phyloP scores from a whole-genome alignment of 2,888 invertebrate species.

The Graphium colonna region DNA sequence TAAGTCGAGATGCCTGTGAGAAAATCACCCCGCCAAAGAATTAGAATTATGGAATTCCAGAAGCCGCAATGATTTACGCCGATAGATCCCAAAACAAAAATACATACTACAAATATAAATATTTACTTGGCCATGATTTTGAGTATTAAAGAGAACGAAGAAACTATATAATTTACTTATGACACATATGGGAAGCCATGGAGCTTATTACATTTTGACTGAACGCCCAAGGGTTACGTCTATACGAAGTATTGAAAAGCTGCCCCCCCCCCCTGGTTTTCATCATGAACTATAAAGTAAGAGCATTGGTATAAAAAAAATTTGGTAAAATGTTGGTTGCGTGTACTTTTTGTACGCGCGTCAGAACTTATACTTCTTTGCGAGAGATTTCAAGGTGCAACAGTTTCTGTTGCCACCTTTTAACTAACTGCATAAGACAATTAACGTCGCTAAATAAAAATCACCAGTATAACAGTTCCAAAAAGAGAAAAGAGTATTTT shows the following conservation, averaged over 20 bases:
- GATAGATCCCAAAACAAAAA: too few relatives aligned
- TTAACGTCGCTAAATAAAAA: too few relatives aligned
- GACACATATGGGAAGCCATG: constrained; percentile 2
- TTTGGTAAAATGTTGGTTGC: constrained; percentile 62
- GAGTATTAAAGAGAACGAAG: constrained; percentile 39
- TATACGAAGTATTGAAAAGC: constrained; percentile 25
- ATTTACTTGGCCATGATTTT: too few relatives aligned
- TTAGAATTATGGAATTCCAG: too few relatives aligned
- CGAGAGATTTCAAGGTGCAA: not conserved
- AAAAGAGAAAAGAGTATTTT: too few relatives aligned
- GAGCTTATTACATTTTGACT: not conserved
- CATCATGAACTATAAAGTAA: constrained; percentile 54
- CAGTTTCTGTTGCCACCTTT: too few relatives aligned
- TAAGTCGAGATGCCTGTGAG: too few relatives aligned
- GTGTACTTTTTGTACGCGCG: not conserved
- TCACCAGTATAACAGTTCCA: too few relatives aligned
- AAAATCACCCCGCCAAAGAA: too few relatives aligned
- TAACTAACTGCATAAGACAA: too few relatives aligned
- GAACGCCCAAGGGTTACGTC: not conserved
- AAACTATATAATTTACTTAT: constrained; percentile 25
- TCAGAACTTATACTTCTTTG: not conserved
- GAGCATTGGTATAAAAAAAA: constrained; percentile 76
- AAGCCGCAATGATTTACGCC: too few relatives aligned
- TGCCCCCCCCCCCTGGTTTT: constrained; percentile 44
- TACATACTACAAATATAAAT: too few relatives aligned